phyloP scores from a whole-genome alignment of 2,113 vertebrate species.

The Geococcyx californianus region DNA sequence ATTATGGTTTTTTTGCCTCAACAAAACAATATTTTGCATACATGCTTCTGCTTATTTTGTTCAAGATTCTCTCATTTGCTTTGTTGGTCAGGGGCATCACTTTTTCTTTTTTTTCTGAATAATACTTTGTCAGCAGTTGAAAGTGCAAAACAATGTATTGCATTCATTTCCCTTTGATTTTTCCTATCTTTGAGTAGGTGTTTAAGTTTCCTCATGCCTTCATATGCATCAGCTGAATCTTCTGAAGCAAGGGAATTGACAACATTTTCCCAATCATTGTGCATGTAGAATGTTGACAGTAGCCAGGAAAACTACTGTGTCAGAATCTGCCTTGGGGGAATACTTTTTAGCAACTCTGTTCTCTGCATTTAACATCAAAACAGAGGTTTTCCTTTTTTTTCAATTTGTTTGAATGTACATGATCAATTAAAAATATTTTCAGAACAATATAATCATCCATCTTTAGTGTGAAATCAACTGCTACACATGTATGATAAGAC shows the following conservation, averaged over 20 bases:
- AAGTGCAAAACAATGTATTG: background rate
- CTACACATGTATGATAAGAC: background rate
- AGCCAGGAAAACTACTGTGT: background rate
- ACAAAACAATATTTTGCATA: background rate
- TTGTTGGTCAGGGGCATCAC: background rate
- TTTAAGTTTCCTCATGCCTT: conserved; percentile 2
- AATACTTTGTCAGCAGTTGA: background rate
- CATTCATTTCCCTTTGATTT: conserved; percentile 30
- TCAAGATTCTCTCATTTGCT: background rate
- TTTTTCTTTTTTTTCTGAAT: background rate
- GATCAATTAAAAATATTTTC: background rate
- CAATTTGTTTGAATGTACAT: background rate
- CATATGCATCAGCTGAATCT: background rate
- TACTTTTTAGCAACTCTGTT: background rate
- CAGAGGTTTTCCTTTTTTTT: background rate
- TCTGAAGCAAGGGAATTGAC: background rate
- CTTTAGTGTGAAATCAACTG: background rate
- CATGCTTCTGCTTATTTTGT: background rate
- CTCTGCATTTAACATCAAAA: background rate
- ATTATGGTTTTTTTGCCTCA: background rate
- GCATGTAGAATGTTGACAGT: background rate
- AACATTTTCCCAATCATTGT: background rate
- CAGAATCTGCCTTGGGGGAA: background rate
- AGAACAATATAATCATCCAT: background rate
- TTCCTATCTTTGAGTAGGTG: background rate